These are phyloP conservation scores for Poecilia latipinna DNA, from an alignment of 2,113 vertebrate species.

Conservation along the genomic window DNA sequence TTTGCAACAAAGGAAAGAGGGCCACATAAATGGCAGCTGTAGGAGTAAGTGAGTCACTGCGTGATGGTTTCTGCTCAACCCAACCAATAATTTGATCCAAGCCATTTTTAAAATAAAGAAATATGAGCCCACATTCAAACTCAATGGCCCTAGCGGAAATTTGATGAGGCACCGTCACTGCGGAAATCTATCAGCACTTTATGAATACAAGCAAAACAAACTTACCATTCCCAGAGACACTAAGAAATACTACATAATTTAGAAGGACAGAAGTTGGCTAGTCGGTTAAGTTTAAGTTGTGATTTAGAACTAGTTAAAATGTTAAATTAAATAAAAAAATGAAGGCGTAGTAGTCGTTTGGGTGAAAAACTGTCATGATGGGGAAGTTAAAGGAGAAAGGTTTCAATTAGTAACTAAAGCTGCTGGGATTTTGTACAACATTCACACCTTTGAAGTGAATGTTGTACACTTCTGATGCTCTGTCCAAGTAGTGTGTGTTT, in stretches of 20 bases:
- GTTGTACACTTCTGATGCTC: no score
- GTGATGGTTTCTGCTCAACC: neutral
- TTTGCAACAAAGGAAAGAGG: neutral
- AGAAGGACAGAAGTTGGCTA: no score
- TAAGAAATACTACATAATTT: neutral
- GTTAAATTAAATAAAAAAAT: no score
- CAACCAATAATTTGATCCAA: neutral
- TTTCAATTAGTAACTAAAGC: no score
- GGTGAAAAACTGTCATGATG: no score
- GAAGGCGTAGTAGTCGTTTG: no score
- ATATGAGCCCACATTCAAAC: neutral
- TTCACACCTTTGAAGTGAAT: no score
- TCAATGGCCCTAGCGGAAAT: neutral
- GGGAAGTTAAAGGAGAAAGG: no score
- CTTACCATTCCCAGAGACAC: neutral
- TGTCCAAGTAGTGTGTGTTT: no score
- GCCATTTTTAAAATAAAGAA: neutral
- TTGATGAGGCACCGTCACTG: neutral
- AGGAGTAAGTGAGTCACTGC: neutral
- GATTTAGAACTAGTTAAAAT: no score
- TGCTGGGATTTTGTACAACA: no score
- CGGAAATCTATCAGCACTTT: neutral
- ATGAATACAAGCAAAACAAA: neutral
- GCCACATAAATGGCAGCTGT: neutral
- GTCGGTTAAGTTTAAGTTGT: no score